Evolutionary conservation across 2,888 invertebrate species (phyloP), one percentile per base, ranked within the genome.

Genomic region (Portevinia maculata): DNA sequence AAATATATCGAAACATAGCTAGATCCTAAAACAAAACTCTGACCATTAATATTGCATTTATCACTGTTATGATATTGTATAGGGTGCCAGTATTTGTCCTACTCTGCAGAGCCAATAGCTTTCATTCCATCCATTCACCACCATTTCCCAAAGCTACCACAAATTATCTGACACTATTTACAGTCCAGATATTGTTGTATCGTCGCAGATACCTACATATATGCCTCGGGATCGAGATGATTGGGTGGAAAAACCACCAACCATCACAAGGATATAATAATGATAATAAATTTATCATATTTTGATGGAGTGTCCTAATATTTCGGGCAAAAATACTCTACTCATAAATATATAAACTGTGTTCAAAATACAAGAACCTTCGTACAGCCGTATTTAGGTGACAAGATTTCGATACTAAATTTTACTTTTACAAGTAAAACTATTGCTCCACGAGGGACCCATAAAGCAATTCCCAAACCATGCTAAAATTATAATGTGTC

Each of bases 271-370:
- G 71, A 71, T 55, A 78, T 83, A 83, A 83, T 78, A 83, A 67
- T 71, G 52, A 78, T 83, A 78, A 78, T 83, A 83, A 83, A 83
- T 83, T 78, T 83, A 78, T 83, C 67, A 53, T 46, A 78, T 83
- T 83, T 78, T 83, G 83, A 83, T 83, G 83, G 71, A 83, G 83
- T 83, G 83, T 78, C 57, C 78, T 78, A 78, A 83, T 78, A 76
- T 75, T 76, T 81, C 48, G 52, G 70, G 55, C 41, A 74, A 50
- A 57, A 39, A 50, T 32, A 30, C 11, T 52, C 64, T n/a, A 48
- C 34, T 44, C 67, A 44, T n/a, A 59, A 9, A 5, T 46, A 48
- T 9, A 28, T 24, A 15, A 21, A 28, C 8, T n/a, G n/a, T n/a
- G n/a, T n/a, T n/a, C n/a, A n/a, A 39, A 6, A 32, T 5, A 37